A percentile compares a stretch with the other conserved stretches of the same genome.
These are phyloP conservation scores for Chironomus riparius DNA, from an alignment of 2,888 invertebrate genomes.

Conservation along the genomic window DNA sequence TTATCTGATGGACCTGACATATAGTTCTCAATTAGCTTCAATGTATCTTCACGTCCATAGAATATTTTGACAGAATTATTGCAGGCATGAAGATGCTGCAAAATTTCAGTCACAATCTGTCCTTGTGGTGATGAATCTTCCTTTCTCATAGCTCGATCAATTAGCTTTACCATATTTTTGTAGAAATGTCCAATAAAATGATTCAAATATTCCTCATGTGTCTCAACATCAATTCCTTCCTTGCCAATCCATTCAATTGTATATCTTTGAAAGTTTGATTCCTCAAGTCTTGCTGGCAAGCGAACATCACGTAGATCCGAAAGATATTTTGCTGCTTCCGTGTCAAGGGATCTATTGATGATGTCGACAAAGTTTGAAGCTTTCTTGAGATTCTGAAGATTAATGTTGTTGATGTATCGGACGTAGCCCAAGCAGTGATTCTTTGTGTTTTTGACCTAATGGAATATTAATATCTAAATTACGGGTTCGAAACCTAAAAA, in stretches of 20 bases:
- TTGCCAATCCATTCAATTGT: constrained; percentile 96
- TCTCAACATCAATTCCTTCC: constrained; percentile 85
- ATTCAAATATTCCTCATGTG: constrained; percentile 86
- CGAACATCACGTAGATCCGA: constrained; percentile 84
- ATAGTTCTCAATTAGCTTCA: constrained; percentile 69
- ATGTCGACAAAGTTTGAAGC: constrained; percentile 95
- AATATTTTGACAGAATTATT: constrained; percentile 89
- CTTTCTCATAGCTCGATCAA: constrained; percentile 89
- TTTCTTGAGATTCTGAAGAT: constrained; percentile 86
- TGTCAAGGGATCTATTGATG: constrained; percentile 80
- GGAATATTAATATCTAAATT: too few species aligned
- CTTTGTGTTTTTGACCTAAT: constrained; percentile 74
- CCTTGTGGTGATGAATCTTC: constrained; percentile 91
- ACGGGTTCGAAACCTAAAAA: too few species aligned
- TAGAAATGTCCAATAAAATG: constrained; percentile 93
- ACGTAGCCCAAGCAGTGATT: constrained; percentile 93
- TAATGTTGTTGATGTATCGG: constrained; percentile 94
- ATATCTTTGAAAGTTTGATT: constrained; percentile 83
- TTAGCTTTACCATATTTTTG: constrained; percentile 81
- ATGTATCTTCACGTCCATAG: constrained; percentile 81
- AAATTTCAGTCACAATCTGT: constrained; percentile 85
- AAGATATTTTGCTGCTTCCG: constrained; percentile 82
- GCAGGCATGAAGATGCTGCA: constrained; percentile 92
- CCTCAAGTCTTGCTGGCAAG: constrained; percentile 79
- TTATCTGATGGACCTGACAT: constrained; percentile 78